Conservation (phyloP, 2,797 vertebrate species). For the Catamblyrhynchus diadema region DNA sequence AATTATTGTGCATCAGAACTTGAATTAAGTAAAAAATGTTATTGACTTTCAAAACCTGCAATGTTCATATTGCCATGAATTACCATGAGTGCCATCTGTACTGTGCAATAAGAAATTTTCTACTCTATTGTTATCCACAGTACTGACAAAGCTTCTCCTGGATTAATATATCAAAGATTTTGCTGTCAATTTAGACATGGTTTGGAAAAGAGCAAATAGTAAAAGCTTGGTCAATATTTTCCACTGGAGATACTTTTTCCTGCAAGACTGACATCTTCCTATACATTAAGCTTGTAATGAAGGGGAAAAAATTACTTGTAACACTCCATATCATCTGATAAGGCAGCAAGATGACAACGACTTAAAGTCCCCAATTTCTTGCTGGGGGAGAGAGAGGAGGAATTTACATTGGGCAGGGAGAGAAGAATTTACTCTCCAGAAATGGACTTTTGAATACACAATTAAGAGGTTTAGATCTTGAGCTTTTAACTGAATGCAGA, state of each 20-base stretch:
- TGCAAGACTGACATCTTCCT: fast-evolving
- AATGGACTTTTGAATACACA: not conserved
- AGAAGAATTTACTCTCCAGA: not conserved
- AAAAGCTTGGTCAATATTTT: not conserved
- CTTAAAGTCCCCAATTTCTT: not conserved
- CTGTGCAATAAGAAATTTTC: not conserved
- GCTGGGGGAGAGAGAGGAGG: not conserved
- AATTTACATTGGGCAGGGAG: not conserved
- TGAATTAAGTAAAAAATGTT: not conserved
- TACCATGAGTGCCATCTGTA: not conserved
- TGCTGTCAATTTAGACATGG: not conserved
- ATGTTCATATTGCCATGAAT: not conserved
- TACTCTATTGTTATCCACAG: not conserved
- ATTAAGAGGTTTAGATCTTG: not conserved
- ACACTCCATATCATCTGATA: not conserved
- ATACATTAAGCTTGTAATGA: not conserved
- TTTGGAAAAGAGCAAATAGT: not conserved
- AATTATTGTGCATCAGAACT: not conserved
- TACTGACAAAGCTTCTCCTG: not conserved
- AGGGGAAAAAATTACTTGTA: not conserved
- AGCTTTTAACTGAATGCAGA: not conserved
- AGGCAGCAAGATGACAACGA: not conserved
- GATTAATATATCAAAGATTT: not conserved
- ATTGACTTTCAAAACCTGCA: not conserved
- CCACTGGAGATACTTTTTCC: not conserved